Percentiles rank a stretch among this genome's conserved stretches.
phyloP scores from a whole-genome alignment of 2,888 invertebrate genomes.

The Formica aserva region DNA sequence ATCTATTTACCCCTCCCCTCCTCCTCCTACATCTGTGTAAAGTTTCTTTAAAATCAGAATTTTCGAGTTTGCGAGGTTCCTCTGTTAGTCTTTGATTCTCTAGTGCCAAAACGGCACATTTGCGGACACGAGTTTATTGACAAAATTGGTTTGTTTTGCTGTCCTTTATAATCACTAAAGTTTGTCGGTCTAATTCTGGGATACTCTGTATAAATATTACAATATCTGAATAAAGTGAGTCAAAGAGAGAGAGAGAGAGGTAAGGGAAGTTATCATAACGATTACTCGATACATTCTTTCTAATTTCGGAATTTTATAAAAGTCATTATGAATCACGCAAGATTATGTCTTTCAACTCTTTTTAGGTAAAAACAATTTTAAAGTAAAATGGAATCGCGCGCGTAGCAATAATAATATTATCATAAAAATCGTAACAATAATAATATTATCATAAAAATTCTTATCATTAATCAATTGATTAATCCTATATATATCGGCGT shows the following conservation, averaged over 20 bases:
- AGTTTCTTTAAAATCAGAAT: no score
- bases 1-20: no score
- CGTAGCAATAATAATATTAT: background rate
- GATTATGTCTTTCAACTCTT: background rate
- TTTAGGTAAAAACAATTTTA: background rate
- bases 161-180: no score
- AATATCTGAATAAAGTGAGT: background rate
- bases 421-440: background rate
- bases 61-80: no score
- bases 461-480: conserved; percentile 36
- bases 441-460: background rate
- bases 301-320: background rate
- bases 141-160: no score
- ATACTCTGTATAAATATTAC: background rate
- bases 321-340: background rate
- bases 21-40: no score
- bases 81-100: no score
- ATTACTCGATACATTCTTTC: background rate
- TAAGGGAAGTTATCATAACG: background rate
- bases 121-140: no score
- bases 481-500: background rate
- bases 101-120: no score
- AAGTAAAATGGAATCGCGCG: background rate
- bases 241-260: background rate
- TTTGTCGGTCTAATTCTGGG: no score